Base-by-base conservation (phyloP, 2,888 invertebrate species). In the Mythimna pallens region DNA sequence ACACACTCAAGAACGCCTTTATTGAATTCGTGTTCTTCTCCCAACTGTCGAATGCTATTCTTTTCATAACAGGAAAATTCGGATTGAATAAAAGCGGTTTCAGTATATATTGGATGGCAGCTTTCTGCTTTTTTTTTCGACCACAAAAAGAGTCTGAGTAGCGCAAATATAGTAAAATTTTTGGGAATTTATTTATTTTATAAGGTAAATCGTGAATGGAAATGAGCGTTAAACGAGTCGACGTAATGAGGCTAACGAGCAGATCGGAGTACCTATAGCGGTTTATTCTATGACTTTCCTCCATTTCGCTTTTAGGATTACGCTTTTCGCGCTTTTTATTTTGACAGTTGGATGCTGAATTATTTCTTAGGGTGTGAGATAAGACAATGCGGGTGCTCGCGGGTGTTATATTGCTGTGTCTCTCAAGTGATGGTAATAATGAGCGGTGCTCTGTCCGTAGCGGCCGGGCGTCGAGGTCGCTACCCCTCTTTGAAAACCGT, bases 241-340 rank as follows among this genome's bases (percentile, higher is more conserved):
- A 69, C 79, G 74, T 88, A 88, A 89, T 88, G 88, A 86, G 81
- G 84, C 86, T 87, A 89, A 89, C 86, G 88, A 88, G 88, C 83
- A 86, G 85, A 89, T 89, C 85, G 82, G 82, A 78, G 80, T 74
- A 78, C 69, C 82, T 79, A 84, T 83, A 81, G 78, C 74, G 72
- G 85, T 81, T 87, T 81, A 78, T 76, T 78, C 67, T 72, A 82
- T 80, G 74, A 68, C 67, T 73, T 68, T 70, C 65, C 65, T 63
- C 76, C 74, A 64, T 72, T 81, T 72, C 47, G 63, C 30, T 69
- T 70, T 69, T 66, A 67, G 74, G 65, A 73, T 74, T 82, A 76
- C 9, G 65, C 22, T 59, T 74, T 66, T 71, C 43, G 47, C 36
- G 30, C 40, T 65, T 71, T 63, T 79, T 62, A 75, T 81, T 83